These are phyloP conservation scores for Microcebus ravelobensis DNA, from an alignment of 2,113 vertebrate species.

Conservation along the genomic window DNA sequence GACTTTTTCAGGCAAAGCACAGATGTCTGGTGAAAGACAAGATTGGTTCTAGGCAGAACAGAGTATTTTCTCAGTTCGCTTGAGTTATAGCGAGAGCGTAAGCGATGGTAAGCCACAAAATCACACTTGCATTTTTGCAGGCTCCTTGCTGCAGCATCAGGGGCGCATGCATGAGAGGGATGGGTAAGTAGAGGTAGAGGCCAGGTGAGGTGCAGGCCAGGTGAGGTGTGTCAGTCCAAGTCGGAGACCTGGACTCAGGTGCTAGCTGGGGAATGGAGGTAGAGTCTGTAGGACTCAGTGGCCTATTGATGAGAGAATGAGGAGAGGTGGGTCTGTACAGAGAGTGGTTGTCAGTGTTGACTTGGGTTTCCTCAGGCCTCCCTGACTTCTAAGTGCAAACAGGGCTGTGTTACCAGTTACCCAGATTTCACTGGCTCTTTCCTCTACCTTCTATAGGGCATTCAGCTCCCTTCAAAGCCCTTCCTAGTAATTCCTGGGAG, in stretches of 20 bases:
- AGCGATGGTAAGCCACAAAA: neutral
- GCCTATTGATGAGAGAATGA: accelerated
- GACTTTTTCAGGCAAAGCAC: too few species aligned
- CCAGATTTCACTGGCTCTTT: neutral
- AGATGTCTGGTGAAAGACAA: neutral
- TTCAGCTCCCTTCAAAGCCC: neutral
- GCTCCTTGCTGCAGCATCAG: too few species aligned
- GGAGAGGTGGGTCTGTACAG: neutral
- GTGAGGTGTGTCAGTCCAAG: accelerated
- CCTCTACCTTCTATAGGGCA: neutral
- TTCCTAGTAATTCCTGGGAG: neutral
- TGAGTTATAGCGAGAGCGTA: accelerated
- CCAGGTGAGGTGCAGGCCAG: neutral
- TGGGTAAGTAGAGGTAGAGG: neutral
- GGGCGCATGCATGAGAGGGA: accelerated
- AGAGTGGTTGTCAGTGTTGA: neutral
- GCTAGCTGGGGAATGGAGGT: neutral
- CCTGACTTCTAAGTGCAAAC: neutral
- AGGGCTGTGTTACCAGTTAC: neutral
- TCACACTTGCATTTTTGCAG: neutral
- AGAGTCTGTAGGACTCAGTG: neutral
- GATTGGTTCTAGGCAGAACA: neutral
- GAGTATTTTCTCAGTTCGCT: neutral
- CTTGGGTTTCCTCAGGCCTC: neutral
- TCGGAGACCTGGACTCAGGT: too few species aligned